Evolutionary conservation across 1,140 invertebrate species (phyloP), one percentile per base, ranked within the genome.

Genomic region (Saxidomus purpurata): DNA sequence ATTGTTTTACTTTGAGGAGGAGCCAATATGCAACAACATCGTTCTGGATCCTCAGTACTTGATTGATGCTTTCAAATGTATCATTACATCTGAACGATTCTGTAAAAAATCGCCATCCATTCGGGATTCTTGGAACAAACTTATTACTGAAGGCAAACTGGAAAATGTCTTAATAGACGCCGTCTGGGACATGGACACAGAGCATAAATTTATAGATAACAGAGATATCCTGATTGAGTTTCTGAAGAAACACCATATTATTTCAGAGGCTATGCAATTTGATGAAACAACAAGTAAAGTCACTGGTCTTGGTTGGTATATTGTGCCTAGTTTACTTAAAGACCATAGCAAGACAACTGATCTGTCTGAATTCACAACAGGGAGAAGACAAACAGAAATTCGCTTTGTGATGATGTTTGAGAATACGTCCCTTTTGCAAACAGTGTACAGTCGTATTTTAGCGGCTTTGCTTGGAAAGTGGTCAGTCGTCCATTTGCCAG

Each of bases 31-130:
- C 8, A 6, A 34, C 15, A 11, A 59, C 1, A 49, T 81, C 17
- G n/a, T 81, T 25, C 59, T 81, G 3, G 55, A 81, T 81, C 79
- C 79, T 4, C 52, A 81, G 31, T 81, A 40, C 25, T 13, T 81
- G 22, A 63, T 81, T 38, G 79, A 81, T 61, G 79, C 79, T 22
- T 81, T 81, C 79, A 81, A 63, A 63, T 61, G 79, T 63, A 63
- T 81, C n/a, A 81, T 81, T 40, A 81, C 79, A 25, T 59, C 79
- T 22, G 15, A 77, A 36, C 2, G 11, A 15, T 77, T 77, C 25
- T 77, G 40, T 17, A 49, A 28, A 77, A 77, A 49, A 31, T 1
- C 1, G 3, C 22, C 40, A 4, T 19, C 0, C 3, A 13, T 49
- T 49, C 19, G 74, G n/a, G 17, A 28, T 25, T 52, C 25, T 25